These are phyloP conservation scores for Haemorhous mexicanus DNA, from an alignment of 2,113 vertebrate genomes.

Conservation along the genomic window DNA sequence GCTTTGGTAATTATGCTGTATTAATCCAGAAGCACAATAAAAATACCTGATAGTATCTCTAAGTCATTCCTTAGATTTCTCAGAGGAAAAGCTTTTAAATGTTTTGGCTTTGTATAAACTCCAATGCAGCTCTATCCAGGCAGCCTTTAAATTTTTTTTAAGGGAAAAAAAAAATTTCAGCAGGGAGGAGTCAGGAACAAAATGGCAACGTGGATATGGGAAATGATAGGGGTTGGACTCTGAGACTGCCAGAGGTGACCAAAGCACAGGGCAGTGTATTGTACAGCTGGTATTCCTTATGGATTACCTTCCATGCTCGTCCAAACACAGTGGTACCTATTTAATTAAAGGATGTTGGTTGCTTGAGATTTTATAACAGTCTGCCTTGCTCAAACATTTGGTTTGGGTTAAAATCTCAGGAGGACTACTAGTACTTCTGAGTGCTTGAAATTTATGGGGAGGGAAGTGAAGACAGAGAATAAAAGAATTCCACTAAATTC, in stretches of 20 bases:
- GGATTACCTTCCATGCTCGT: neutral
- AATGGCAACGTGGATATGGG: neutral
- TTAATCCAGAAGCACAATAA: neutral
- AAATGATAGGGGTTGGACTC: neutral
- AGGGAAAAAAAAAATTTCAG: neutral
- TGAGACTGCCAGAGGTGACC: neutral
- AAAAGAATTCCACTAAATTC: conserved; percentile 17
- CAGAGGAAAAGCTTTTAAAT: neutral
- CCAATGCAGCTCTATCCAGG: neutral
- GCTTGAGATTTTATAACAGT: neutral
- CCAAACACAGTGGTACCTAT: neutral
- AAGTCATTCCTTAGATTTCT: neutral
- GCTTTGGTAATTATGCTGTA: neutral
- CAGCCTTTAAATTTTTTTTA: neutral
- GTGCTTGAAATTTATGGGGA: neutral
- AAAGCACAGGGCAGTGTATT: neutral
- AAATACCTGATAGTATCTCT: neutral
- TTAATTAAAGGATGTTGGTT: neutral
- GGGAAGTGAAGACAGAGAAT: neutral
- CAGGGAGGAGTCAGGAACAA: neutral
- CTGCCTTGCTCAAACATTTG: conserved; percentile 18
- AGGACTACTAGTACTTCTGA: conserved; percentile 3
- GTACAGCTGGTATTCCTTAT: neutral
- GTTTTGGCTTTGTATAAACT: neutral
- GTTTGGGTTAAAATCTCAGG: conserved; percentile 28